Conservation (phyloP, 2,113 vertebrate species). For the Sinocyclocheilus anshuiensis region DNA sequence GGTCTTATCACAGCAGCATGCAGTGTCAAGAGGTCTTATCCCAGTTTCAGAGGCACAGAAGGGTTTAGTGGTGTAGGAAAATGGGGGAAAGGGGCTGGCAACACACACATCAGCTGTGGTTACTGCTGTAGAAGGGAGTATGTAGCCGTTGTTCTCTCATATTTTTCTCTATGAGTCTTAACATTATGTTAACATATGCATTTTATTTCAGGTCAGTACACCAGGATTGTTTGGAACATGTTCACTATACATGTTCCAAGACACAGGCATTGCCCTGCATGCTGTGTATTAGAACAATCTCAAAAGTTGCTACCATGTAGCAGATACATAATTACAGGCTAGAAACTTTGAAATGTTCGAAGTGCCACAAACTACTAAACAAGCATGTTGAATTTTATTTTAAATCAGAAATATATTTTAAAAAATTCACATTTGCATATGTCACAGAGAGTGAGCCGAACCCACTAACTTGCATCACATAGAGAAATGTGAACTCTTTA, state of each 20-base stretch:
- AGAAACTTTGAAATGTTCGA: slow-evolving; percentile 5
- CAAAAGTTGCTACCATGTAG: slow-evolving; percentile 6
- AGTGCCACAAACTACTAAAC: background rate
- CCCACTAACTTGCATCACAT: background rate
- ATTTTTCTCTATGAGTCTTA: background rate
- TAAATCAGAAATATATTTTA: background rate
- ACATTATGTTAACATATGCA: slow-evolving; percentile 25
- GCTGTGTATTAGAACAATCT: background rate
- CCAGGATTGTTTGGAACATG: background rate
- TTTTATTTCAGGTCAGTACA: slow-evolving; percentile 37
- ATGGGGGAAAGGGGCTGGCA: slow-evolving; percentile 22
- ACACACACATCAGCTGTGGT: slow-evolving; percentile 43
- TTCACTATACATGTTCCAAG: slow-evolving; percentile 30
- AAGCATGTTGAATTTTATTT: slow-evolving; percentile 7
- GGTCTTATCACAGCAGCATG: background rate
- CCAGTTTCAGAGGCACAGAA: slow-evolving; percentile 36
- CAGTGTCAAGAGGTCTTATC: slow-evolving; percentile 7
- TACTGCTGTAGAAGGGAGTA: slow-evolving; percentile 36
- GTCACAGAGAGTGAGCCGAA: background rate
- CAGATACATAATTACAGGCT: slow-evolving; percentile 34
- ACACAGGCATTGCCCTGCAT: background rate
- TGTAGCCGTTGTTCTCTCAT: background rate
- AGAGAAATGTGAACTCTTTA: slow-evolving; percentile 26
- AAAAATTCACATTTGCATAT: background rate
- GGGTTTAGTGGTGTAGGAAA: slow-evolving; percentile 19